Evolutionary conservation across 2,797 vertebrate species (phyloP), one percentile per base, ranked within the genome.

Genomic region (Clarias fuscus): DNA sequence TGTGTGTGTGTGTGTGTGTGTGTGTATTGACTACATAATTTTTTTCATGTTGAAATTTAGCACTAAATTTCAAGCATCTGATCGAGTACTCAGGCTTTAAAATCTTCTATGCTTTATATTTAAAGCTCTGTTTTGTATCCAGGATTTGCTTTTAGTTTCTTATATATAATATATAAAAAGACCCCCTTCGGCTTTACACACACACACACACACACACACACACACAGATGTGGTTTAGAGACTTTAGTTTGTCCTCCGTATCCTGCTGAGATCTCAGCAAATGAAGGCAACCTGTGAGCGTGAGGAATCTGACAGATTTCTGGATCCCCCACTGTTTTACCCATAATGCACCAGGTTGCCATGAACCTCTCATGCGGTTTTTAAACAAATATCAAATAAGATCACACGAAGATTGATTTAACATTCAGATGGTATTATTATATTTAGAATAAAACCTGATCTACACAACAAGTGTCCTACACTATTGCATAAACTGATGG

Each of bases 211-310:
- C 18, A 61, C 18, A 37, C 30, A 58, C 15, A 76, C 73, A 37
- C 56, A 59, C 56, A 77, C 56, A 61, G 3, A 59, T 7, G 1
- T 0, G 27, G 53, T 59, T 59, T 22, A 59, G 56, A 59, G 56
- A 56, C 56, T 78, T 59, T 22, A 56, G 27, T 78, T 59, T 78
- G 75, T 78, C 73, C 73, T 76, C 24, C 4, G 13, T 58, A 27
- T 37, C 53, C 53, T 59, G 75, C 75, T 78, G 75, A 78, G 75
- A 78, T 33, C 75, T 59, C 56, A 78, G 56, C 30, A 59, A 78
- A 78, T 78, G 53, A 59, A 37, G 75, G 56, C 1, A 77, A 77
- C 27, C 75, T 77, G 53, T 1, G 18, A 77, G 48, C 4, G 4
- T 13, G 14, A 33, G 56, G 48, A 77, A 77, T 58, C 15, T 58